Base-by-base conservation (phyloP, 1,140 invertebrate genomes). In the Zaprionus africanus region DNA sequence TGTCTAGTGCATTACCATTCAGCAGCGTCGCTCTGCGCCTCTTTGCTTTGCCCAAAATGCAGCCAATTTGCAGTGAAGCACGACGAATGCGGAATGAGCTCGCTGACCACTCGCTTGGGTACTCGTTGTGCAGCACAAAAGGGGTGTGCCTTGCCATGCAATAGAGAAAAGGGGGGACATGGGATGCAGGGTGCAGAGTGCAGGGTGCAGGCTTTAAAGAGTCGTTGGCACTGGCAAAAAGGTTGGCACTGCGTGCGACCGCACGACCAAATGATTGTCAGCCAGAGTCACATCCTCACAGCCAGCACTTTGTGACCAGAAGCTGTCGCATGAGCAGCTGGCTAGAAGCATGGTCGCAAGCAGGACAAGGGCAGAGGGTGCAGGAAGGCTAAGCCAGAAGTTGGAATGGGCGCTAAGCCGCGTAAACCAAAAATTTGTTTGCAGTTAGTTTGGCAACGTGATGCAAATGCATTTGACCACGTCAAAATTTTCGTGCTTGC, bases 381-480 rank as follows among this genome's bases (percentile, higher is more conserved):
- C 4, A n/a, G 9, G 4, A 22, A 5, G 26, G 46, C 7, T 49
- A 4, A n/a, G 46, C 4, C 19, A 13, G 46, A 24, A 51, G 46
- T 51, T 51, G 46, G 46, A 51, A 34, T 26, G 36, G 53, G 63
- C 62, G 54, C 60, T 68, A 76, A 71, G 74, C 66, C 79, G 63
- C 67, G 58, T 36, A 58, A 67, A 69, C 62, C 79, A 61, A 64
- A 76, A 83, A 76, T 68, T 78, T 83, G 66, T 76, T 82, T 83
- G 77, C 75, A 70, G 78, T 81, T 79, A 67, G 77, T 70, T 46
- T 70, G 65, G 60, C 59, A 63, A 64, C 74, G 74, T 80, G 60
- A 81, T 81, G 79, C 57, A 80, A 83, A 83, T 79, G 81, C 81
- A 76, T 79, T 83, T 83, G 81, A 80, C 81, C 81, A 78, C 77